Evolutionary conservation across 1,140 invertebrate species (phyloP), one percentile per base, ranked within the genome.

Genomic region (Carposina sasakii): DNA sequence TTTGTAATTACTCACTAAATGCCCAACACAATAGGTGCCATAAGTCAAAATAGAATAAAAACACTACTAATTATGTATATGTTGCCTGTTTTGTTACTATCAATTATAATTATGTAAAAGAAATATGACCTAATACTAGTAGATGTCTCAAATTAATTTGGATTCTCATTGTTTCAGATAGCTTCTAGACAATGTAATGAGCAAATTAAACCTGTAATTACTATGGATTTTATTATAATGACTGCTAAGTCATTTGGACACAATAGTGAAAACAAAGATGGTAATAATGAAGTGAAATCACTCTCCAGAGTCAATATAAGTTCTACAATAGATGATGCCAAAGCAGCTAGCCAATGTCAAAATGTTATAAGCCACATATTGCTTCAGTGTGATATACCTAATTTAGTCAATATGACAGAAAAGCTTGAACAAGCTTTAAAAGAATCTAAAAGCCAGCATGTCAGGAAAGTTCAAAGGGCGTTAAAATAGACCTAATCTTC

Each of bases 391-490:
- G 79, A 85, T 46, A 56, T 86, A 37, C 76, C 81, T 15, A 85
- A 85, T 59, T 63, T 86, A 47, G 36, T 83, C 15, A 67, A 85
- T 64, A 43, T 85, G 39, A 81, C 79, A 13, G 75, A 81, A 54
- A 74, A 58, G 43, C 63, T 86, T 31, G 83, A 85, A 15, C 68
- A 71, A 58, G 85, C 85, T 15, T 53, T 85, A 17, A 76, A 81
- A 43, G 83, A 85, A 74, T 82, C 81, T 5, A 84, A 85, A 52
- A 81, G 76, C 44, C 78, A 84, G 50, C 83, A 86, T 74, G 72
- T 85, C 5, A 67, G 78, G 2, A 81, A 83, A 71, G 73, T 83
- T 21, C 76, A 85, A 54, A 77, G 78, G 53, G 73, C 76, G 24
- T 28, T 28, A 12, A 28, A 28, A 28, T 5, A 23, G 2, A 22